A percentile compares a stretch with the other conserved stretches of the same genome.
Evolutionary conservation across 2,888 invertebrate genomes (phyloP).

Genomic region (Patella ulyssiponensis): DNA sequence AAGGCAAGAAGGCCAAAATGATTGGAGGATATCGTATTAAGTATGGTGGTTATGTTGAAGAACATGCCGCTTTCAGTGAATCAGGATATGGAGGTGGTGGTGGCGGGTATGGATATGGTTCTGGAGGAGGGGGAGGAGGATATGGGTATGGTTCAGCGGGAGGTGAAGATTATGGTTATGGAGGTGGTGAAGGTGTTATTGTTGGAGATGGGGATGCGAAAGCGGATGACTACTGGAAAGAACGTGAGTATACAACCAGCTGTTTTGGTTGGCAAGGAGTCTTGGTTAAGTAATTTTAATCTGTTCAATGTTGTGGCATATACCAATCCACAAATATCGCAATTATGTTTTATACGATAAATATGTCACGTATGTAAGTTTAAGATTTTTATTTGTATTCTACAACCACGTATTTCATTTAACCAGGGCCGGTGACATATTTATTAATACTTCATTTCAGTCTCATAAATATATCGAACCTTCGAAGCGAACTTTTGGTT

Average conservation of each 20-base stretch:
- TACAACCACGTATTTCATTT: no score
- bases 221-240: background rate
- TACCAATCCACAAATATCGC: no score
- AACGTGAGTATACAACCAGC: background rate
- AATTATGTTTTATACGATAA: no score
- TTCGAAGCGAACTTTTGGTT: no score
- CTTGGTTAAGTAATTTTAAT: no score
- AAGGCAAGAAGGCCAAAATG: background rate
- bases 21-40: background rate
- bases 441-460: no score
- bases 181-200: background rate
- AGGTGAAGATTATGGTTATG: background rate
- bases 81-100: background rate
- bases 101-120: background rate
- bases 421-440: no score
- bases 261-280: no score
- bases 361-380: no score
- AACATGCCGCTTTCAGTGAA: background rate
- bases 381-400: no score
- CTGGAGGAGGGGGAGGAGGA: background rate
- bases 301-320: no score
- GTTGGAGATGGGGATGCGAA: conserved; percentile 10
- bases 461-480: no score
- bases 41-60: background rate
- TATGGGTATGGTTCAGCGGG: background rate